phyloP scores from a whole-genome alignment of 2,797 vertebrate genomes.

The Leptatherina wallacei region DNA sequence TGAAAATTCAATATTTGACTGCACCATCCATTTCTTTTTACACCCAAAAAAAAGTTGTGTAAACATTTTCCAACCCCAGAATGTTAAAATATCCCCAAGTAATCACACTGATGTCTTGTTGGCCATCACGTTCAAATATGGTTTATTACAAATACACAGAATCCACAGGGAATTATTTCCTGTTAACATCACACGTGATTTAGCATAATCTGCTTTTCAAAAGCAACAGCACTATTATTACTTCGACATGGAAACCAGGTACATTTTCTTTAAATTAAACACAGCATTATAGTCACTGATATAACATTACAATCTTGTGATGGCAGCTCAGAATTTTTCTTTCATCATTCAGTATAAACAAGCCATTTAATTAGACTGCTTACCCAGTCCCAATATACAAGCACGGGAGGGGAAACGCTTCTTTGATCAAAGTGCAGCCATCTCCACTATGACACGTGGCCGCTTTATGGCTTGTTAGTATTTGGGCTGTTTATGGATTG shows the following conservation, averaged over 20 bases:
- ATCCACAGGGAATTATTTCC: background rate
- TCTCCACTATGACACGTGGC: background rate
- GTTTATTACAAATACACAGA: slow-evolving; percentile 9
- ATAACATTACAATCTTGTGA: slow-evolving; percentile 24
- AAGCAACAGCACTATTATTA: too few relatives aligned
- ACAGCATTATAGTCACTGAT: background rate
- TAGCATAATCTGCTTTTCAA: background rate
- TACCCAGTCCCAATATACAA: background rate
- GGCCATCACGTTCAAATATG: background rate
- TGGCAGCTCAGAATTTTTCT: background rate
- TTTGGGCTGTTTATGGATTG: background rate
- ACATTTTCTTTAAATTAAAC: background rate
- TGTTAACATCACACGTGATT: slow-evolving; percentile 25
- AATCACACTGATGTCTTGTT: background rate
- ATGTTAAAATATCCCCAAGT: background rate
- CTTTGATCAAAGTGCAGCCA: background rate
- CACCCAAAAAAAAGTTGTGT: background rate
- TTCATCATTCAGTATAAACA: background rate
- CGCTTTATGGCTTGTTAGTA: background rate
- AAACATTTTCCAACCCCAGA: background rate
- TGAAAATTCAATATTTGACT: too few relatives aligned
- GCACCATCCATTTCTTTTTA: background rate
- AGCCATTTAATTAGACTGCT: background rate
- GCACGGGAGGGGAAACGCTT: background rate
- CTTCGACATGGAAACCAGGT: too few relatives aligned